Base-by-base conservation (phyloP, 2,113 vertebrate species). In the Ictidomys tridecemlineatus region DNA sequence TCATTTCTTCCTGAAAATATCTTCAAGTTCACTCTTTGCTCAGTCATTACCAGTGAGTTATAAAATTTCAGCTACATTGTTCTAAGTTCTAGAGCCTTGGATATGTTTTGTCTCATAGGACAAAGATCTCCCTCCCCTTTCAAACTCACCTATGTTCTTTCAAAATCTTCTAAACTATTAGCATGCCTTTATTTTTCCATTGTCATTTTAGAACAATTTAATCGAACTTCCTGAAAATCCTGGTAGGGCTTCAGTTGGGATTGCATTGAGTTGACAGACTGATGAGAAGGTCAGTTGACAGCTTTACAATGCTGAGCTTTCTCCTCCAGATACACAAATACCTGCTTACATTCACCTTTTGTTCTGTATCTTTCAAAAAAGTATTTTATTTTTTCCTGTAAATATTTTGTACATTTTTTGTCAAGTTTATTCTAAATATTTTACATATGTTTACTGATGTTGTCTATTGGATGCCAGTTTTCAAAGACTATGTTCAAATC, bases 231-330 rank as follows among this genome's bases (percentile, higher is more conserved):
- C 72, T 67, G 63, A 73, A 85, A 92, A 65, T 79, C 16, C 63
- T 92, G 26, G 37, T 58, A 13, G 42, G 32, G 48, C 85, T 95
- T 67, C 74, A 30, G 6, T 24, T 74, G 37, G 51, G 48, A 86
- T 37, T 76, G 18, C 74, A 69, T 48, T 93, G 79, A 85, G 77
- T 80, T 91, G 69, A 39, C n/a, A 89, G 30, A 70, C n/a, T 84
- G 88, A 84, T 72, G 83, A 89, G 7, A 53, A 42, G 24, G 28
- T 37, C 42, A 92, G 53, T 8, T 79, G 89, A 37, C 53, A 84
- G 89, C n/a, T 94, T 88, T 92, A 78, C 45, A 84, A 16, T 48
- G 72, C 45, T 88, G 83, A 70, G 13, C 20, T 89, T 78, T 96
- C 53, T 83, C 70, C 72, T 73, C 22, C 12, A 84, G 42, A 65